Evolutionary conservation across 2,113 vertebrate species (phyloP).

Genomic region (Scolopax mira): DNA sequence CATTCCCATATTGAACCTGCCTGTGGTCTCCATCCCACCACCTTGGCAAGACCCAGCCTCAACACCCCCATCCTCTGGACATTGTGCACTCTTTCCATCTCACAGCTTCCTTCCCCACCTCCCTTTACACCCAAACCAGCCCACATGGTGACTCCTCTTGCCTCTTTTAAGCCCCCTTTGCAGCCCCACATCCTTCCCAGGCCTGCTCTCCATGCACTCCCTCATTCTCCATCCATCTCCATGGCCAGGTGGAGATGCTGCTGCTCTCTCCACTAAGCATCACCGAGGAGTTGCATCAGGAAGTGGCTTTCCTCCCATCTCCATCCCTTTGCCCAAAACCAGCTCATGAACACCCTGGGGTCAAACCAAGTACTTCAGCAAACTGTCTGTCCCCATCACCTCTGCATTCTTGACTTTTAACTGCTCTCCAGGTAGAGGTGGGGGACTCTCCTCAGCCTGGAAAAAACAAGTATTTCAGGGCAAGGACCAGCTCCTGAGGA

Average conservation of each 20-base stretch:
- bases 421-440: not conserved
- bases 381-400: not conserved
- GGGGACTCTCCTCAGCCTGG: not conserved
- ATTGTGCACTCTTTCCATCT: not conserved
- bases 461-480: not conserved
- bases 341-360: not conserved
- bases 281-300: not conserved
- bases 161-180: not conserved
- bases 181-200: fast-evolving
- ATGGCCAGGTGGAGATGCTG: not conserved
- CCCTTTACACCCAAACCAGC: not conserved
- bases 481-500: not conserved
- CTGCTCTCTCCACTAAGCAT: not conserved
- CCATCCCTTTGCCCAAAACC: not conserved
- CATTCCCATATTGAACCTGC: not conserved
- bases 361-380: not conserved
- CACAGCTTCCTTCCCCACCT: not conserved
- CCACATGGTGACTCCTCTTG: not conserved
- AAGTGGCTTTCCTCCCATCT: not conserved
- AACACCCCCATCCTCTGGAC: not conserved
- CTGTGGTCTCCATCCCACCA: not conserved
- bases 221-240: not conserved
- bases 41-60: not conserved
- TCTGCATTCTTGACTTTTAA: not conserved
- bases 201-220: not conserved